These are phyloP conservation scores for Telenomus remus DNA, from an alignment of 1,140 invertebrate species.

Conservation along the genomic window DNA sequence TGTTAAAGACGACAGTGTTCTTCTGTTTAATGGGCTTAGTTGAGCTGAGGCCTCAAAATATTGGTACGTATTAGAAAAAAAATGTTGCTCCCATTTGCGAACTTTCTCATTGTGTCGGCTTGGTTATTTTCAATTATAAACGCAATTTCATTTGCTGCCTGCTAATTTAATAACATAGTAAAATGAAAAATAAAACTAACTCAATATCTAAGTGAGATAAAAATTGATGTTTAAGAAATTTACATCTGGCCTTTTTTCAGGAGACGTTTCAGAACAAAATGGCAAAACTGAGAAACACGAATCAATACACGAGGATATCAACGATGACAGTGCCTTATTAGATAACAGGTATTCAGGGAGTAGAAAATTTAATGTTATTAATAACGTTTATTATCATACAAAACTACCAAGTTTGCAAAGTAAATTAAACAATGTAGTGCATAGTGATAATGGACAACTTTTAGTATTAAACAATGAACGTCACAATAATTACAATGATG, in stretches of 20 bases:
- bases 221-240: not conserved
- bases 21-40: constrained; percentile 64
- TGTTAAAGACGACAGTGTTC: constrained; percentile 61
- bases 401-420: not conserved
- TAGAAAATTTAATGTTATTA: constrained; percentile 61
- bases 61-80: constrained; percentile 34
- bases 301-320: too few species aligned
- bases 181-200: too few species aligned
- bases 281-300: too few species aligned
- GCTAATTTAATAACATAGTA: constrained; percentile 3
- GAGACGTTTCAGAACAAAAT: constrained; percentile 2
- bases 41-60: constrained; percentile 66
- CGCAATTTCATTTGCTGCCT: too few species aligned
- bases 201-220: too few species aligned
- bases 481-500: too few species aligned
- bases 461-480: too few species aligned
- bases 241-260: constrained; percentile 9
- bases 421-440: not conserved
- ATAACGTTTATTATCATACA: not conserved
- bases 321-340: constrained; percentile 46
- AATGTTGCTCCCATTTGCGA: too few species aligned
- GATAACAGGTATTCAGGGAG: constrained; percentile 71
- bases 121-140: too few species aligned
- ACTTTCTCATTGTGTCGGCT: too few species aligned
- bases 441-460: too few species aligned